A percentile compares a stretch with the other conserved stretches of the same genome.
Conservation (phyloP, 2,797 vertebrate genomes). For the Gouania willdenowi region DNA sequence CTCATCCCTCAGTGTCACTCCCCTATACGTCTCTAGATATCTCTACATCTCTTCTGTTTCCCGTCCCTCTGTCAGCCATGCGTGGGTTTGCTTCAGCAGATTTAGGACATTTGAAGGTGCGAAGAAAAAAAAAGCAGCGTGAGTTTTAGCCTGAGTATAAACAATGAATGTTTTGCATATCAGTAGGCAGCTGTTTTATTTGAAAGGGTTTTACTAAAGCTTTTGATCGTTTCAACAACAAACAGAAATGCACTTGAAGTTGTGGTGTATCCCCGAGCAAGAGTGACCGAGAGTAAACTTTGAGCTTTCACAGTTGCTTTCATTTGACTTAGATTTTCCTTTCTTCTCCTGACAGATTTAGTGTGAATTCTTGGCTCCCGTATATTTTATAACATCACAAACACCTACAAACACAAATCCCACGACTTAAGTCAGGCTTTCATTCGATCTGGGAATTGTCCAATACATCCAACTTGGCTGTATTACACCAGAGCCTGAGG, state of each 20-base stretch:
- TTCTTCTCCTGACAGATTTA: slow-evolving; percentile 9
- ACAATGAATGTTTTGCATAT: slow-evolving; percentile 5
- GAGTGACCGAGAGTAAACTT: too few species aligned
- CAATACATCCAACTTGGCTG: slow-evolving; percentile 11
- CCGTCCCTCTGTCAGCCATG: slow-evolving; percentile 22
- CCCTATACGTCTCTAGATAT: slow-evolving; percentile 29
- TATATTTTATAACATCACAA: slow-evolving; percentile 13
- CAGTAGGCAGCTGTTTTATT: slow-evolving; percentile 1
- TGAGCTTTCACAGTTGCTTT: too few species aligned
- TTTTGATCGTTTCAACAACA: neutral
- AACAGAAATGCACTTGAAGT: neutral
- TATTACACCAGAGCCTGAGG: slow-evolving; percentile 13
- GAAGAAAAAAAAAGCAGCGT: slow-evolving; percentile 23
- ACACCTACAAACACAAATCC: slow-evolving; percentile 3
- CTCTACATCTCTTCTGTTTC: slow-evolving; percentile 51
- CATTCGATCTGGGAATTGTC: slow-evolving; percentile 14
- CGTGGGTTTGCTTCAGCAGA: slow-evolving; percentile 24
- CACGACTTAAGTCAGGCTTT: slow-evolving; percentile 15
- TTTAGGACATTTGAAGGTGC: slow-evolving; percentile 30
- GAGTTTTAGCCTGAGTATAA: slow-evolving; percentile 1
- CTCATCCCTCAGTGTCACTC: slow-evolving; percentile 50
- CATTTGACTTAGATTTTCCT: too few species aligned
- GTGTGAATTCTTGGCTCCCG: neutral
- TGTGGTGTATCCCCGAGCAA: slow-evolving; percentile 12
- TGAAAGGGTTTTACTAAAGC: too few species aligned